Percentiles rank a stretch among this genome's conserved stretches.
Conservation (phyloP, 1,140 invertebrate species). For the Gonatopus flavifemur region DNA sequence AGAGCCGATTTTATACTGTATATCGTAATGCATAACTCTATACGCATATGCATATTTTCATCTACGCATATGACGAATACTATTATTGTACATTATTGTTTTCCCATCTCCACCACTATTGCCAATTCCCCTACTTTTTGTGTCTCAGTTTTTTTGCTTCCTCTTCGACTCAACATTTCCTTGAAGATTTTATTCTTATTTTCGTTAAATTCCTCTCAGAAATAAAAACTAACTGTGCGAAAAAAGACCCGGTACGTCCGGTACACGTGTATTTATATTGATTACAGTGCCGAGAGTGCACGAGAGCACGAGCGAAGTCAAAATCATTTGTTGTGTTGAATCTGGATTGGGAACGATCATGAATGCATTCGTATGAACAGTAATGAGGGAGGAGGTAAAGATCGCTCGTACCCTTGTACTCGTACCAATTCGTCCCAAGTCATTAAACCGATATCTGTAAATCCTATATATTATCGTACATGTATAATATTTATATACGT, state of each 20-base stretch:
- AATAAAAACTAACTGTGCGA: conserved; percentile 38
- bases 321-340: no score
- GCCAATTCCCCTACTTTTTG: conserved; percentile 5
- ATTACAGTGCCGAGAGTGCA: conserved; percentile 17
- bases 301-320: conserved; percentile 20
- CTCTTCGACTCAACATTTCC: no score
- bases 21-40: conserved; percentile 4
- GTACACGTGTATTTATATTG: conserved; percentile 23
- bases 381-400: no score
- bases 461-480: no score
- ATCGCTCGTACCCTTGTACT: no score
- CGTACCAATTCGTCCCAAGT: no score
- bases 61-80: conserved; percentile 5
- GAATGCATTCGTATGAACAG: no score
- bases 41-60: conserved; percentile 7
- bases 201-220: conserved; percentile 13
- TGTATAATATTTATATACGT: no score
- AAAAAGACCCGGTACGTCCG: conserved; percentile 15
- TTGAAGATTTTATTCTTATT: no score
- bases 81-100: conserved; percentile 18
- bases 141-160: no score
- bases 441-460: no score
- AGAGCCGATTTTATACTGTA: background rate
- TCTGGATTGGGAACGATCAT: no score
- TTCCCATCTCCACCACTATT: conserved; percentile 23